Evolutionary conservation across 2,113 vertebrate genomes (phyloP).

Genomic region (Burhinus bistriatus): DNA sequence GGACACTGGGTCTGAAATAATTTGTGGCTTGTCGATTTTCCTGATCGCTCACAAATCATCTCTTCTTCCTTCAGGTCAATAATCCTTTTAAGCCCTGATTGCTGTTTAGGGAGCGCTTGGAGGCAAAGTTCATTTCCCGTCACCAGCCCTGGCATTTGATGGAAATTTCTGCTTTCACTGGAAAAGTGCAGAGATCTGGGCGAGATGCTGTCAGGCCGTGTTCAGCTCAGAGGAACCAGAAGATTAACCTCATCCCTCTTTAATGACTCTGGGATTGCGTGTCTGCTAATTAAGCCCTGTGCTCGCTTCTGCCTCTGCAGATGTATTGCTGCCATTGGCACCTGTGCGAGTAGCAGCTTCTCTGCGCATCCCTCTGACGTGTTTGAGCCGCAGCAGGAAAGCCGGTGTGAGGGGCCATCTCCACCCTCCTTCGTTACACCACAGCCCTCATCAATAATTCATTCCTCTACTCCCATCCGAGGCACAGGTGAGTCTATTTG

Average conservation of each 20-base stretch:
- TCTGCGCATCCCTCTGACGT: not conserved
- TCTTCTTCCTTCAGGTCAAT: not conserved
- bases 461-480: not conserved
- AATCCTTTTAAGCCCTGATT: not conserved
- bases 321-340: not conserved
- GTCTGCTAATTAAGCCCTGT: not conserved
- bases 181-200: not conserved
- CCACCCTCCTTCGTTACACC: not conserved
- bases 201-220: fast-evolving
- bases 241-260: not conserved
- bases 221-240: not conserved
- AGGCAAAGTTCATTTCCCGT: not conserved
- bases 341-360: not conserved
- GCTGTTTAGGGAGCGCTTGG: not conserved
- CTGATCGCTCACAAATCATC: not conserved
- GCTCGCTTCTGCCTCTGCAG: not conserved
- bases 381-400: not conserved
- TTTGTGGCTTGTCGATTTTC: not conserved
- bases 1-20: not conserved
- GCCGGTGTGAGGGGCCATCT: not conserved
- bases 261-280: not conserved
- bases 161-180: not conserved
- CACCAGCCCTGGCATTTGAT: not conserved
- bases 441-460: slow-evolving; percentile 31
- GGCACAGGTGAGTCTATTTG: not conserved